A percentile compares a stretch with the other conserved stretches of the same genome.
Conservation (phyloP, 2,113 vertebrate genomes). For the Halichoeres trimaculatus region DNA sequence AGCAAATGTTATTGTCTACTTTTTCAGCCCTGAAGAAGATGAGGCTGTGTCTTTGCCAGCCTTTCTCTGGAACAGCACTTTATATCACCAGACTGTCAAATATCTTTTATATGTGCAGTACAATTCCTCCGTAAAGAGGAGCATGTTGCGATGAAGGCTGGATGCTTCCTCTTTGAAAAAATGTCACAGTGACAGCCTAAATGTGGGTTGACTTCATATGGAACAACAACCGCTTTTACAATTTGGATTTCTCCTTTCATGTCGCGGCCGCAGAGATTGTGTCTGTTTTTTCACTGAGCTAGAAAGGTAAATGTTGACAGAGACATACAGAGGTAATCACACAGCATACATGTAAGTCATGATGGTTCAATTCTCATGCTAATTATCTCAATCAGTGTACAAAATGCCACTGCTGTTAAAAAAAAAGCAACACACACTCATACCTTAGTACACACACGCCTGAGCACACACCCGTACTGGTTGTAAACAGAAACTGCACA, state of each 20-base stretch:
- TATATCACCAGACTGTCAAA: constrained; percentile 33
- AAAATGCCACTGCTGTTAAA: constrained; percentile 65
- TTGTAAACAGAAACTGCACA: constrained; percentile 60
- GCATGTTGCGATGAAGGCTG: constrained; percentile 44
- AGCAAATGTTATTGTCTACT: too few relatives aligned
- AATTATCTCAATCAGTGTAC: constrained; percentile 80
- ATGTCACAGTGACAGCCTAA: constrained; percentile 58
- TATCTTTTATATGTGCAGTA: constrained; percentile 21
- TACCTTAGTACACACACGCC: neutral
- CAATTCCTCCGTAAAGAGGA: constrained; percentile 24
- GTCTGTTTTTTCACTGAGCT: constrained; percentile 20
- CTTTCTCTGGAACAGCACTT: constrained; percentile 11
- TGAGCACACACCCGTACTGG: neutral
- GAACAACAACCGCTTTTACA: constrained; percentile 39
- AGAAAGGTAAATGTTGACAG: constrained; percentile 53
- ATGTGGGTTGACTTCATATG: constrained; percentile 63
- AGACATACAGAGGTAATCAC: constrained; percentile 71
- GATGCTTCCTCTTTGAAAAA: constrained; percentile 38
- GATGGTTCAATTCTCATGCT: constrained; percentile 85
- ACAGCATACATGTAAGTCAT: constrained; percentile 62
- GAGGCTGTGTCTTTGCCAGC: neutral
- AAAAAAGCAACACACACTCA: constrained; percentile 46
- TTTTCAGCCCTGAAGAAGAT: too few relatives aligned
- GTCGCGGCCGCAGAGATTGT: constrained; percentile 53
- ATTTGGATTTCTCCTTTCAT: constrained; percentile 61